These are phyloP conservation scores for Phaonia tiefii DNA, from an alignment of 2,888 invertebrate species.

Conservation along the genomic window DNA sequence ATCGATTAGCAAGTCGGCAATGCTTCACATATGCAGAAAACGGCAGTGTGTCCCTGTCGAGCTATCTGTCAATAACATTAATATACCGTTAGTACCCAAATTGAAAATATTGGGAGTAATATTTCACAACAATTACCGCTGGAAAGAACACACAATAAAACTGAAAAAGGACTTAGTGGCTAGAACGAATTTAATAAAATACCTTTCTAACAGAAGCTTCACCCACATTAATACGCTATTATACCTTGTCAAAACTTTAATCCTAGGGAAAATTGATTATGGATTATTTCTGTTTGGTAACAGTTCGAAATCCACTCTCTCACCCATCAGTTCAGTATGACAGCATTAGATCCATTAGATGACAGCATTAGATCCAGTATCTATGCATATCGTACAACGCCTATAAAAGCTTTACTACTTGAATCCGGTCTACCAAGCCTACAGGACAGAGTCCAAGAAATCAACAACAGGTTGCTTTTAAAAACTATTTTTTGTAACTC, in stretches of 20 bases:
- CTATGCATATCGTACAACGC: background rate
- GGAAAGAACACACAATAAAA: conserved; percentile 19
- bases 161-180: conserved; percentile 32
- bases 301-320: conserved; percentile 1
- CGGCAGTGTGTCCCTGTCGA: background rate
- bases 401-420: background rate
- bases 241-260: conserved; percentile 24
- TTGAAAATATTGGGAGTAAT: conserved; percentile 15
- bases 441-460: background rate
- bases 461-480: background rate
- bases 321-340: conserved; percentile 4
- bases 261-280: no score
- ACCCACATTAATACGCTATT: conserved; percentile 8
- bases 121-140: conserved; percentile 27
- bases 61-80: background rate
- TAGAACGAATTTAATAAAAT: conserved; percentile 12
- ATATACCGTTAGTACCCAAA: conserved; percentile 2
- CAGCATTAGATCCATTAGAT: no score
- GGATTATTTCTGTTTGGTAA: conserved; percentile 27
- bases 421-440: background rate
- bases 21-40: conserved; percentile 24
- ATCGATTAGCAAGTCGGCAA: conserved; percentile 5
- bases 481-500: background rate
- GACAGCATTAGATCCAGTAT: background rate
- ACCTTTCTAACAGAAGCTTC: conserved; percentile 14